Percentiles rank a stretch among this genome's conserved stretches.
phyloP scores from a whole-genome alignment of 2,113 vertebrate genomes.

The Speoplatyrhinus poulsoni region DNA sequence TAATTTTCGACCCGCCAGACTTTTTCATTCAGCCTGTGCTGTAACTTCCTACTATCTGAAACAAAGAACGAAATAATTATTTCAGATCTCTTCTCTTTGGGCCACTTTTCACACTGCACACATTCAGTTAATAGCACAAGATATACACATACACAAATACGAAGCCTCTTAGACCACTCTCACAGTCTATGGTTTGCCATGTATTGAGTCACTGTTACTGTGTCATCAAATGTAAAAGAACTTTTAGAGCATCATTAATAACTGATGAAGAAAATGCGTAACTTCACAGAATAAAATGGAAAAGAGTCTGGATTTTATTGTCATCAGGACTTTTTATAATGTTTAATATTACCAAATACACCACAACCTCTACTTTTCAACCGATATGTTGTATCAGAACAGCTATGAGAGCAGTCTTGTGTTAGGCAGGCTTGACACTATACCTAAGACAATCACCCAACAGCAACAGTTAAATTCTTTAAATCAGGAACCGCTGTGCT shows the following conservation, averaged over 20 bases:
- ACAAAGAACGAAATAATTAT: conserved; percentile 85
- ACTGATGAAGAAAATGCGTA: neutral
- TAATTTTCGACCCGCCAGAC: conserved; percentile 81
- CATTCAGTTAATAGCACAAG: conserved; percentile 45
- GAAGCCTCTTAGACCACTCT: conserved; percentile 25
- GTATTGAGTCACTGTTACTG: conserved; percentile 36
- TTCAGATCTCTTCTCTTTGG: conserved; percentile 86
- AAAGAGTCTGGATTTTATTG: neutral
- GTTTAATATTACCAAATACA: no score
- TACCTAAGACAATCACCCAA: neutral
- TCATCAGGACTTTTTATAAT: no score
- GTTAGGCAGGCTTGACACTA: no score
- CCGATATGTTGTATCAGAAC: no score
- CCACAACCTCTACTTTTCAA: no score
- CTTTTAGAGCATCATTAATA: neutral
- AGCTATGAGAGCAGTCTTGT: no score
- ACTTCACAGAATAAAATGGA: neutral
- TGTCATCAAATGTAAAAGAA: conserved; percentile 21
- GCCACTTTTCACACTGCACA: conserved; percentile 70
- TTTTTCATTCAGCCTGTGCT: conserved; percentile 83
- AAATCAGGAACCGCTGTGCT: neutral
- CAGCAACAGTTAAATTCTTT: neutral
- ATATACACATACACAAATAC: conserved; percentile 49
- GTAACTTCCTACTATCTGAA: conserved; percentile 86
- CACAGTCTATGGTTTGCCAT: conserved; percentile 30